Base-by-base conservation (phyloP, 2,888 invertebrate species). In the Therioaphis trifolii region DNA sequence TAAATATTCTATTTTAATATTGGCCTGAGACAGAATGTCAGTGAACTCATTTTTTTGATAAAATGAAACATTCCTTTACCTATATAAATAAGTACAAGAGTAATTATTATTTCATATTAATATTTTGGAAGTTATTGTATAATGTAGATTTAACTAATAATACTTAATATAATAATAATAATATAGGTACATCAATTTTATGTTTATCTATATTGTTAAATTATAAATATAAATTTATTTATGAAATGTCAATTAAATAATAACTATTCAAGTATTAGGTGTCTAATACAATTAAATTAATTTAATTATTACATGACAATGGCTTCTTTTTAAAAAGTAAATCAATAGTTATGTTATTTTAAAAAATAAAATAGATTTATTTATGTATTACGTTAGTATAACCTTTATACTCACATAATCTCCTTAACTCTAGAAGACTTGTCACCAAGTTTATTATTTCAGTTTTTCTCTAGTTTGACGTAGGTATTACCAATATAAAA, bases 201-300 rank as follows among this genome's bases (percentile, higher is more conserved):
- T n/a, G n/a, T n/a, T n/a, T n/a, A n/a, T n/a, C n/a, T n/a, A n/a
- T n/a, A n/a, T n/a, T n/a, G n/a, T n/a, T n/a, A n/a, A n/a, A n/a
- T n/a, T n/a, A n/a, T n/a, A 55, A 21, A 21, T 55, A 55, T 21
- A n/a, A 55, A 55, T 21, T 18, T 40, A 66, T n/a, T 40, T 66
- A 40, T 66, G 2, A 66, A 40, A 61, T 4, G 0, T 27, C 1
- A 61, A 15, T 27, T n/a, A 61, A 27, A 1, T 27, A n/a, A n/a
- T n/a, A 76, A 43, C 40, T 29, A 69, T n/a, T 29, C 46, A 61
- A 61, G 18, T 80, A 43, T 46, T 72, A 14, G 46, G 29, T 58
- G 46, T 72, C 5, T 80, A 80, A 80, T 80, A 72, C 80, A 61
- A 80, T 80, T 80, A 80, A 61, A 52, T 80, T 61, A 80, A 80